Evolutionary conservation across 1,140 invertebrate species (phyloP), one percentile per base, ranked within the genome.

Genomic region (Eupristina koningsbergeri): DNA sequence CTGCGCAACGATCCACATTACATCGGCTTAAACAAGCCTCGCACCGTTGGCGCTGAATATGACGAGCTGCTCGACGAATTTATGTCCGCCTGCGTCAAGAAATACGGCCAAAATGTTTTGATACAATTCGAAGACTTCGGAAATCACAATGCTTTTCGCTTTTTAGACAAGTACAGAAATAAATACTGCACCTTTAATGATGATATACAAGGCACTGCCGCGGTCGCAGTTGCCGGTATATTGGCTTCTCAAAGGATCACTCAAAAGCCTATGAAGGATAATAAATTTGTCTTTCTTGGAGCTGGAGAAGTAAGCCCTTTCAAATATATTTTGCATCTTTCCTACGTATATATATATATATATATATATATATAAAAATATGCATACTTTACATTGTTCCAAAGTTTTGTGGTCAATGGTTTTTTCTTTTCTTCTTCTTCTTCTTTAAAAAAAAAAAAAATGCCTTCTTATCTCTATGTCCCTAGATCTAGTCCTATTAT

Each of bases 11-110:
- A 99, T 94, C 98, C 98, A 9, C 93, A 98, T 80, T 99, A 99
- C 91, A 98, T 99, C 88, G 99, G 99, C 73, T 91, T 99, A 61
- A 94, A 97, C 81, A 97, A 99, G 87, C 95, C 95, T 84, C 94
- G 99, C 74, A 95, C 96, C 0, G 95, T 95, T 41, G 99, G 98
- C 22, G 93, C 95, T 50, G 95, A 96, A 81, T 99, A 99, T 91
- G 98, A 99, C 90, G 96, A 97, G 63, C 96, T 99, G 86, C 95
- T 99, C 80, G 98, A 99, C 89, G 99, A 99, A 92, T 99, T 99
- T 90, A 99, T 99, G 98, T 93, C 97, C 89, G 98, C 98, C 3
- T 97, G 97, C 80, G 97, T 98, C 0, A 95, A 95, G 91, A 96
- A 97, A 92, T 98, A 98, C 89, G 96, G 96, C 78, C 97, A 97